Percentiles rank a stretch among this genome's conserved stretches.
Evolutionary conservation across 2,113 vertebrate genomes (phyloP).

Genomic region (Accipiter virgatus): DNA sequence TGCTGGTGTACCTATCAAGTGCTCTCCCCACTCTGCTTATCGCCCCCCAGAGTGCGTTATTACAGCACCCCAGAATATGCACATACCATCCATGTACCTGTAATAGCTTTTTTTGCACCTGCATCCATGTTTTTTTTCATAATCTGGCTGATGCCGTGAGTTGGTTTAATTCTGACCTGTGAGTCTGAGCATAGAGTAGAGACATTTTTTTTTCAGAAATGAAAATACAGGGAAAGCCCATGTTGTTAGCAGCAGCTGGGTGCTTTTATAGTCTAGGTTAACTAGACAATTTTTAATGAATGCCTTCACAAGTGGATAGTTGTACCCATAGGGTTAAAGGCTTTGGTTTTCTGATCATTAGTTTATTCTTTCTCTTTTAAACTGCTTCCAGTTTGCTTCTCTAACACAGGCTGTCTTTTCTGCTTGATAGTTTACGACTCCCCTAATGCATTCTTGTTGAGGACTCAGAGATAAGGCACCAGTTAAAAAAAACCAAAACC

Average conservation of each 20-base stretch:
- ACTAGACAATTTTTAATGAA: background rate
- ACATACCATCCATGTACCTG: background rate
- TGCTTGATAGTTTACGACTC: background rate
- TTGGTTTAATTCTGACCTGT: background rate
- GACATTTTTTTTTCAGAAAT: background rate
- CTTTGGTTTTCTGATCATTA: background rate
- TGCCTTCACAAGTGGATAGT: background rate
- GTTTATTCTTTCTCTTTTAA: background rate
- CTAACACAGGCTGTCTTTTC: background rate
- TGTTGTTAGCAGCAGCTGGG: background rate
- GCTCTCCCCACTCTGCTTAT: background rate
- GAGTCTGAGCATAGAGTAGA: background rate
- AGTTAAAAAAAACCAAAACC: background rate
- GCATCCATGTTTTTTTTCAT: background rate
- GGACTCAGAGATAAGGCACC: background rate
- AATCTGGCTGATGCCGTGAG: background rate
- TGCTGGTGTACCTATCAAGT: background rate
- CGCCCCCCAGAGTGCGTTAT: accelerated
- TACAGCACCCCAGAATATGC: background rate
- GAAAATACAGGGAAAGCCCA: background rate
- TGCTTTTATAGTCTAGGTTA: background rate
- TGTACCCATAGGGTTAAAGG: background rate
- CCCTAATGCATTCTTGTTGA: background rate
- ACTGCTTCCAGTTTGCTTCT: background rate
- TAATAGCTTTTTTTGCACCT: background rate